phyloP scores from a whole-genome alignment of 1,140 invertebrate genomes.

The Lethrus apterus region DNA sequence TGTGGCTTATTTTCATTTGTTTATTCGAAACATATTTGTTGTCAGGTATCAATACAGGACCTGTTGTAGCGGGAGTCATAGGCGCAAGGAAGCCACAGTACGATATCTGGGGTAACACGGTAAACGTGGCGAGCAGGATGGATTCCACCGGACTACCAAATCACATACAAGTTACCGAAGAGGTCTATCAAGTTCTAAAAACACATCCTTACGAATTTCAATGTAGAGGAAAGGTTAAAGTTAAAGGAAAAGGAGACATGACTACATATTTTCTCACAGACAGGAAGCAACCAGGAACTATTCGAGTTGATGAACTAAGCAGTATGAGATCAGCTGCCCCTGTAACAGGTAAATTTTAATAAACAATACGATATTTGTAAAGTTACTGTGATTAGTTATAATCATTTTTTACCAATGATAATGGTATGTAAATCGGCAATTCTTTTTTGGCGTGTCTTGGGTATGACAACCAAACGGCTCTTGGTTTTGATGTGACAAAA shows the following conservation, averaged over 20 bases:
- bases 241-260: constrained; percentile 92
- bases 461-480: too few species aligned
- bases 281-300: constrained; percentile 51
- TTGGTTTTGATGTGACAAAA: too few species aligned
- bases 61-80: constrained; percentile 90
- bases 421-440: too few species aligned
- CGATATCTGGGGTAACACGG: constrained; percentile 95
- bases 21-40: not conserved
- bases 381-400: too few species aligned
- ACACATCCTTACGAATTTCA: constrained; percentile 69
- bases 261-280: constrained; percentile 84
- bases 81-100: constrained; percentile 92
- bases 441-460: too few species aligned
- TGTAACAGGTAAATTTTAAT: too few species aligned
- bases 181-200: constrained; percentile 66
- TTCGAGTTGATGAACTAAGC: constrained; percentile 48
- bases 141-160: constrained; percentile 79
- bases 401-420: too few species aligned
- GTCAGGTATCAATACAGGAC: constrained; percentile 82
- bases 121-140: constrained; percentile 88
- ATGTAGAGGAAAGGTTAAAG: constrained; percentile 79
- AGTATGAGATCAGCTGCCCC: too few species aligned
- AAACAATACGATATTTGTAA: too few species aligned
- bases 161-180: constrained; percentile 80
- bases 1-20: too few species aligned